Conservation (phyloP, 2,113 vertebrate species). For the Odontophorus gujanensis region DNA sequence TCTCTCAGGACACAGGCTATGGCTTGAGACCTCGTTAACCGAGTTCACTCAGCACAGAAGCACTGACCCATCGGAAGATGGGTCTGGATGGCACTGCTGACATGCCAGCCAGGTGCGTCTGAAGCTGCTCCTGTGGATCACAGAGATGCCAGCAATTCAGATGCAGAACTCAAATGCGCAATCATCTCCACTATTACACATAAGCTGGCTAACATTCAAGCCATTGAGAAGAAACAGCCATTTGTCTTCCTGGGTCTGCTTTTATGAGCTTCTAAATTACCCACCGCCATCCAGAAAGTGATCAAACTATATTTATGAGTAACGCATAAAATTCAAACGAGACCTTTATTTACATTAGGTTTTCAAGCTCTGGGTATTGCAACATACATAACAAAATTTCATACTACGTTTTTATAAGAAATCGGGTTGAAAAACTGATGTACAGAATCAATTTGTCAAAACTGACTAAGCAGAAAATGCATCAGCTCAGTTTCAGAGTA, state of each 20-base stretch:
- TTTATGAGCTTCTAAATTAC: background rate
- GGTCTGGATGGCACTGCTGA: background rate
- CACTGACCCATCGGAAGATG: background rate
- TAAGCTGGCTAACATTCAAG: background rate
- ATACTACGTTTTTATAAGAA: slow-evolving; percentile 46
- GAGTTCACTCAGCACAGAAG: background rate
- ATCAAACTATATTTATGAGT: slow-evolving; percentile 11
- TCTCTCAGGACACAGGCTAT: background rate
- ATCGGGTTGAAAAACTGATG: slow-evolving; percentile 35
- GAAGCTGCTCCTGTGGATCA: background rate
- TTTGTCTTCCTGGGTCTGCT: background rate
- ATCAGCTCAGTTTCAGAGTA: background rate
- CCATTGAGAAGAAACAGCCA: background rate
- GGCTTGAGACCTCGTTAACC: no score
- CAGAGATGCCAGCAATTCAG: background rate
- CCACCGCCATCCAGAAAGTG: background rate
- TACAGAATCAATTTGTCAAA: slow-evolving; percentile 40
- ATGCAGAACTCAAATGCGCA: background rate
- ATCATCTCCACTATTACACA: background rate
- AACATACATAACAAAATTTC: slow-evolving; percentile 47
- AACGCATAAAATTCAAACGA: slow-evolving; percentile 51
- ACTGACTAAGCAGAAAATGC: slow-evolving; percentile 28
- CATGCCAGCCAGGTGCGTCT: fast-evolving
- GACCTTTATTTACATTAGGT: slow-evolving; percentile 62
- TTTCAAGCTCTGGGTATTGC: slow-evolving; percentile 36